phyloP scores from a whole-genome alignment of 2,113 vertebrate genomes.

The Macaca mulatta region DNA sequence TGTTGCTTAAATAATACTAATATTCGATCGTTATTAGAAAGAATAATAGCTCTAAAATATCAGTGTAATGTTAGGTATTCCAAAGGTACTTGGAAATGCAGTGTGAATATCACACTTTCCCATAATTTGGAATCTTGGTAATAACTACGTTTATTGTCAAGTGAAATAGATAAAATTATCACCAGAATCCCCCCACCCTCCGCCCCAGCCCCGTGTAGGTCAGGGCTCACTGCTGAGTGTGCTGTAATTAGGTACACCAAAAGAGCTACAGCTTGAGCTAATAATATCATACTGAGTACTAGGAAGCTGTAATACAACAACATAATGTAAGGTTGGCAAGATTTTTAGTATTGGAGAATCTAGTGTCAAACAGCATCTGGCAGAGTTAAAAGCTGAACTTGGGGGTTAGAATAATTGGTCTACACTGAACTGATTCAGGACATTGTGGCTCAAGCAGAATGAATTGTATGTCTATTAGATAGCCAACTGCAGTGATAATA shows the following conservation, averaged over 20 bases:
- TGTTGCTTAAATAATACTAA: background rate
- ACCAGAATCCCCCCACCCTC: conserved; percentile 5
- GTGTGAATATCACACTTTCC: conserved; percentile 66
- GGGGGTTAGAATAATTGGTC: conserved; percentile 44
- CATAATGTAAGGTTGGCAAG: conserved; percentile 77
- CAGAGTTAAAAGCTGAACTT: conserved; percentile 48
- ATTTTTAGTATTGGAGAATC: conserved; percentile 53
- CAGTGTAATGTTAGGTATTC: background rate
- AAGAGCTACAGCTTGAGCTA: conserved; percentile 82
- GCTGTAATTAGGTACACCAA: conserved; percentile 81
- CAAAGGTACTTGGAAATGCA: conserved; percentile 43
- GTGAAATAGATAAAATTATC: conserved; percentile 74
- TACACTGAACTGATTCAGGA: conserved; percentile 30
- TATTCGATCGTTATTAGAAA: background rate
- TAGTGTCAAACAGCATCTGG: conserved; percentile 61
- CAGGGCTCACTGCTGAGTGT: conserved; percentile 71
- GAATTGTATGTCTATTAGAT: background rate
- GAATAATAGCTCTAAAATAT: background rate
- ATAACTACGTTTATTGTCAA: conserved; percentile 46
- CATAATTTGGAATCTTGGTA: conserved; percentile 39
- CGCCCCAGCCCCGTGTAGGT: conserved; percentile 67
- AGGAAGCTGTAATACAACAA: conserved; percentile 80
- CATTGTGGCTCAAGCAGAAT: conserved; percentile 35
- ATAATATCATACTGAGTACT: conserved; percentile 79
- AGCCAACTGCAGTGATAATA: background rate